Conservation (phyloP, 2,113 vertebrate species). For the Symphodus melops region DNA sequence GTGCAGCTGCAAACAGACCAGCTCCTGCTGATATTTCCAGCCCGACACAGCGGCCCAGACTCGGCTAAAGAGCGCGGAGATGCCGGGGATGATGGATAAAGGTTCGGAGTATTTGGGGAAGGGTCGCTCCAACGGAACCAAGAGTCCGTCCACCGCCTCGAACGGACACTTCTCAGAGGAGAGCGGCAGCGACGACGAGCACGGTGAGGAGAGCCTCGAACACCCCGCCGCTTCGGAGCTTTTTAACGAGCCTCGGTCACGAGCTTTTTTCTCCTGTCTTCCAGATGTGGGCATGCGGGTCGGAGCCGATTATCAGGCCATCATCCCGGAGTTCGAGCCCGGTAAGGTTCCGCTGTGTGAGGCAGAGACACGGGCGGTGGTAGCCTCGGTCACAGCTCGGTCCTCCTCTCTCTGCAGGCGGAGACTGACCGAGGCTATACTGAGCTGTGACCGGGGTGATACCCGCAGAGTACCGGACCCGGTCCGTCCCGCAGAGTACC, state of each 20-base stretch:
- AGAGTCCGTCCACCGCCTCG: conserved; percentile 90
- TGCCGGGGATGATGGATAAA: conserved; percentile 96
- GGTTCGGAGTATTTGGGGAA: conserved; percentile 91
- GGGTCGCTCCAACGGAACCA: conserved; percentile 89
- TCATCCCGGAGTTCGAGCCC: conserved; percentile 93
- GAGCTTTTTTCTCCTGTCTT: conserved; percentile 48
- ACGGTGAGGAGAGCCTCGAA: conserved; percentile 89
- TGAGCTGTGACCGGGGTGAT: background rate
- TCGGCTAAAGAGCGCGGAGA: conserved; percentile 48
- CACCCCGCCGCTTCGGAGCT: conserved; percentile 40
- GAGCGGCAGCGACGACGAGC: conserved; percentile 94
- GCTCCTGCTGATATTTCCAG: conserved; percentile 58
- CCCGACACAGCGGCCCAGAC: conserved; percentile 4
- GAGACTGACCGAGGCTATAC: conserved; percentile 2
- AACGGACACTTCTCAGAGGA: conserved; percentile 94
- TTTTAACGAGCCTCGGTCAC: rapidly evolving
- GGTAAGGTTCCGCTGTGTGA: conserved; percentile 75
- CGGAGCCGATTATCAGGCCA: conserved; percentile 94
- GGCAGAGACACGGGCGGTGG: conserved; percentile 36
- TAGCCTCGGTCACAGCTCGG: conserved; percentile 53
- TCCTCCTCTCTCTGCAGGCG: background rate
- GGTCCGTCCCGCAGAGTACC: too few species aligned
- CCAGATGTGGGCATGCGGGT: conserved; percentile 98
- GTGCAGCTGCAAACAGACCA: conserved; percentile 33
- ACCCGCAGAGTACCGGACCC: too few species aligned